These are phyloP conservation scores for Barbus barbus DNA, from an alignment of 2,113 vertebrate species.

Conservation along the genomic window DNA sequence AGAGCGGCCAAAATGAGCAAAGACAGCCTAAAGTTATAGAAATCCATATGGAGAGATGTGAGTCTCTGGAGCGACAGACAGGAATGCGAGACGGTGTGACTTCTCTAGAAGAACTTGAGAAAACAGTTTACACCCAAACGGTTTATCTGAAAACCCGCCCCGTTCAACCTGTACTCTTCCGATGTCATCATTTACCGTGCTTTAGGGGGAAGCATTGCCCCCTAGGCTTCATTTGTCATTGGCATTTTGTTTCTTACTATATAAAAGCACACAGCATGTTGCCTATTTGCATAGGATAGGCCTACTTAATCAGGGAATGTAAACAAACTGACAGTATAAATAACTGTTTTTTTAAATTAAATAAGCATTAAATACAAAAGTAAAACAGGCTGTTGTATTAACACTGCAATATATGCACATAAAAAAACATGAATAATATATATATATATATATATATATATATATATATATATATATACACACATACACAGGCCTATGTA, in stretches of 20 bases:
- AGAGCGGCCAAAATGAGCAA: slow-evolving; percentile 38
- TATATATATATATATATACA: too few species aligned
- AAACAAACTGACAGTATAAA: not conserved
- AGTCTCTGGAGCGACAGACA: slow-evolving; percentile 30
- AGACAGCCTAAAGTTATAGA: slow-evolving; percentile 23
- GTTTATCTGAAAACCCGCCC: not conserved
- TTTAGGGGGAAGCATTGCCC: not conserved
- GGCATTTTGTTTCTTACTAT: not conserved
- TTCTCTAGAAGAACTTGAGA: slow-evolving; percentile 21
- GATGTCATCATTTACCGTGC: not conserved
- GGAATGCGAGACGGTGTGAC: slow-evolving; percentile 16
- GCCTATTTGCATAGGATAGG: not conserved
- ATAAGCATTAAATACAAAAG: not conserved
- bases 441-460: too few species aligned
- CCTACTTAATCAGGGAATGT: not conserved
- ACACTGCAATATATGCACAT: not conserved
- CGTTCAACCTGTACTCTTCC: not conserved
- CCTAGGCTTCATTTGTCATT: not conserved
- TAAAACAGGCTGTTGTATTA: not conserved
- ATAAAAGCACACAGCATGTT: not conserved
- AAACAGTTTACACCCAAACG: slow-evolving; percentile 45
- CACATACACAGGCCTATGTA: too few species aligned
- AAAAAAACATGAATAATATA: not conserved
- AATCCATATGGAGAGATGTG: slow-evolving; percentile 49
- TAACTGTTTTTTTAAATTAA: not conserved